Evolutionary conservation across 2,797 vertebrate species (phyloP).

Genomic region (Helostoma temminkii): DNA sequence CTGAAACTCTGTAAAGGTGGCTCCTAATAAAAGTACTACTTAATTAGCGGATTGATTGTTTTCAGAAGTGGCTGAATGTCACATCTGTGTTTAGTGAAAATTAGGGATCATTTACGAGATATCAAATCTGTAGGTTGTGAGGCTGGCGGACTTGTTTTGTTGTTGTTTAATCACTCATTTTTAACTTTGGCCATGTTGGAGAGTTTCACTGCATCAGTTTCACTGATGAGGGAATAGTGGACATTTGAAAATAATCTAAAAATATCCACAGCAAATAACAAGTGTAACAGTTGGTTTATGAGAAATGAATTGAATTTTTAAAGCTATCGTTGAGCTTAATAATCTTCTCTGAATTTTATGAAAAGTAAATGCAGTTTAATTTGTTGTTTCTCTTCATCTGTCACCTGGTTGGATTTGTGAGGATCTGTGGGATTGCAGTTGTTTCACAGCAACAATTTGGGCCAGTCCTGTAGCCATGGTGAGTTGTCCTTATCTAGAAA

Average conservation of each 20-base stretch:
- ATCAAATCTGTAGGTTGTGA: no score
- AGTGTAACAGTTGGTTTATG: neutral
- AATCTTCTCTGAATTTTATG: neutral
- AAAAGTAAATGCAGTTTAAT: neutral
- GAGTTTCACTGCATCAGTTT: neutral
- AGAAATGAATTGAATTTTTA: neutral
- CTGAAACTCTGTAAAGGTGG: no score
- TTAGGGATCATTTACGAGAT: no score
- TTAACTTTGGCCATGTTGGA: no score
- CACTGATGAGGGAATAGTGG: neutral
- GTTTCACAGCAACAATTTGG: constrained; percentile 43
- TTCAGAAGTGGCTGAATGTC: no score
- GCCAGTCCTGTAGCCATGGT: constrained; percentile 49
- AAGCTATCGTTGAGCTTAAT: neutral
- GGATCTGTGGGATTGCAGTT: neutral
- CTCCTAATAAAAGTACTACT: no score
- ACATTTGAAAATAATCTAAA: neutral
- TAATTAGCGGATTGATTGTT: no score
- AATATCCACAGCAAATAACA: neutral
- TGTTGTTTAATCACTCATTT: no score
- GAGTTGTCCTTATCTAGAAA: constrained; percentile 63
- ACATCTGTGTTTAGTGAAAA: no score
- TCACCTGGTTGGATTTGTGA: constrained; percentile 30
- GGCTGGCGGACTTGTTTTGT: no score
- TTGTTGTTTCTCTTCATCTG: constrained; percentile 10